Percentiles rank a stretch among this genome's conserved stretches.
Evolutionary conservation across 2,797 vertebrate genomes (phyloP).

Genomic region (Amazonetta brasiliensis): DNA sequence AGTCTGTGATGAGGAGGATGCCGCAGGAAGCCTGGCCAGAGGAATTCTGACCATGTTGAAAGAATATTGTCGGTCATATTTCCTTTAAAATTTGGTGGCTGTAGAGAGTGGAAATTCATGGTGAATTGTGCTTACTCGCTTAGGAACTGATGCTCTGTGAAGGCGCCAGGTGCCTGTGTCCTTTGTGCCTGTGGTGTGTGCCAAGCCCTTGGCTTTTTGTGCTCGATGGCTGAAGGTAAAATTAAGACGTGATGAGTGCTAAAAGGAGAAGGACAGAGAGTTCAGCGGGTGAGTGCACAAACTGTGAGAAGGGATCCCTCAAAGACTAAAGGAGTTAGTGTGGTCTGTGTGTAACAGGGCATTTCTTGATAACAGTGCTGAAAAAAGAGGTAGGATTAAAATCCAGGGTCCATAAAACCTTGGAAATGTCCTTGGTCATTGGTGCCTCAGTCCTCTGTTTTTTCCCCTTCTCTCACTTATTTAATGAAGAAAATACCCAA

Average conservation of each 20-base stretch:
- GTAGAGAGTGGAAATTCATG: not conserved
- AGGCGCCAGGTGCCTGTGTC: not conserved
- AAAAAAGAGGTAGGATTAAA: not conserved
- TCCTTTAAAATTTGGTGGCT: not conserved
- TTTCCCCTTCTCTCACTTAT: not conserved
- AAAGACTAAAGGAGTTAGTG: not conserved
- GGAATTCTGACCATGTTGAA: not conserved
- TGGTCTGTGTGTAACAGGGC: too few relatives aligned
- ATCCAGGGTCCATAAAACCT: not conserved
- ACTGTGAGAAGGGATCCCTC: not conserved
- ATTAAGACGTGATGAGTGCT: conserved; percentile 6
- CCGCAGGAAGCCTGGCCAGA: not conserved
- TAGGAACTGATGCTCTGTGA: not conserved
- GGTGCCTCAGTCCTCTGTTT: not conserved
- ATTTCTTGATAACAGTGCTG: not conserved
- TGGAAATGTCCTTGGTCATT: not conserved
- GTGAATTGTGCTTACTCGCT: not conserved
- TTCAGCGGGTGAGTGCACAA: not conserved
- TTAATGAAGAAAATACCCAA: not conserved
- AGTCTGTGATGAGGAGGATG: not conserved
- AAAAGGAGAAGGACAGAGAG: not conserved
- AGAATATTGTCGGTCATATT: accelerated
- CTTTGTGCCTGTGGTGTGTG: not conserved
- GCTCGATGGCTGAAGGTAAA: not conserved
- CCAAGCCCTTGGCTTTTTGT: conserved; percentile 16